Evolutionary conservation across 2,113 vertebrate genomes (phyloP), one percentile per base, ranked within the genome.

Genomic region (Hippocampus guttulatus): DNA sequence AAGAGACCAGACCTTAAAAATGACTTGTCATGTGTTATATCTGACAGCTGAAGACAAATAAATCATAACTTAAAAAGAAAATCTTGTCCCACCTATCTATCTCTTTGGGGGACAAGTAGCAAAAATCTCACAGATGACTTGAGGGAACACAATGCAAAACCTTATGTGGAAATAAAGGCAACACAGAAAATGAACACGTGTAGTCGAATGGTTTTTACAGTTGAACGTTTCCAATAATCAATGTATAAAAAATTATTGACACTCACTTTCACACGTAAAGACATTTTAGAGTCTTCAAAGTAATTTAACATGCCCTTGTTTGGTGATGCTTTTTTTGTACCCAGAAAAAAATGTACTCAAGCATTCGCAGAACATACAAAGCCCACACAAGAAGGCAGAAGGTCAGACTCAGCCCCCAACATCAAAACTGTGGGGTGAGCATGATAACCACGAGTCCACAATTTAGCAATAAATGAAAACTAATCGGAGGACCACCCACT

Each of bases 11-110:
- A 73, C 69, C 67, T 81, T 75, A 25, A 75, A 80, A 69, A 85
- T 81, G 71, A 82, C 64, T 74, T 64, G 38, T 69, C 47, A 79
- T 40, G 84, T 83, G 80, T 80, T 80, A 78, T 81, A 75, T 85
- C 82, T 84, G 81, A 88, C 82, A 82, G 77, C 57, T 9, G 57
- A 85, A 75, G 74, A 64, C 76, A 78, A 75, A 84, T 88, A 79
- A 85, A 87, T 81, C 80, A 81, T 49, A 84, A 64, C 21, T 23
- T 54, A n/a, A 54, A 54, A 66, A 70, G 68, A 16, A 54, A 54
- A n/a, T 21, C 2, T 54, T 10, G 8, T 23, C 52, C 52, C 51
- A 3, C 18, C 33, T 30, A 30, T 30, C 8, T 33, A 21, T 63
- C 33, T 63, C 33, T 40, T 21, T 21, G 18, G 33, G 3, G 61